Conservation (phyloP, 2,888 invertebrate genomes). For the Tridacna crocea region DNA sequence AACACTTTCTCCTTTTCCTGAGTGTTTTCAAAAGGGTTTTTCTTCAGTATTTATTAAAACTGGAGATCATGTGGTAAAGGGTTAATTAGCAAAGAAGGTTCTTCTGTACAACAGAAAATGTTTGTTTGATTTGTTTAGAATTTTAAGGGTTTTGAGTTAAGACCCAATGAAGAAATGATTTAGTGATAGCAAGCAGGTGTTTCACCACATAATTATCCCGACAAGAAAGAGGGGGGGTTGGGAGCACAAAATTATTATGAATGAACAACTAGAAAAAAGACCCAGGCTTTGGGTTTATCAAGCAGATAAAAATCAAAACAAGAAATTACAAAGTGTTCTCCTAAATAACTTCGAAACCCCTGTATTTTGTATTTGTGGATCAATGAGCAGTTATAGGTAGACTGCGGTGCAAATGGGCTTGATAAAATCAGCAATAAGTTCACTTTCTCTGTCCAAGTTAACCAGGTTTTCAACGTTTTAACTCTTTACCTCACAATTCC, state of each 20-base stretch:
- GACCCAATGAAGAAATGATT: slow-evolving; percentile 21
- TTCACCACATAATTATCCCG: slow-evolving; percentile 10
- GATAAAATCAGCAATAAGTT: slow-evolving; percentile 21
- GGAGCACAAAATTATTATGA: slow-evolving; percentile 16
- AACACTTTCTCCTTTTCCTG: too few species aligned
- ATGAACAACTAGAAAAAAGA: slow-evolving; percentile 5
- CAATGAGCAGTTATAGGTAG: slow-evolving; percentile 6
- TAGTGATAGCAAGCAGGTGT: slow-evolving; percentile 24
- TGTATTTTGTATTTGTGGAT: slow-evolving; percentile 9
- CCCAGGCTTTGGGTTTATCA: slow-evolving; percentile 1
- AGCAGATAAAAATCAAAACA: slow-evolving; percentile 14
- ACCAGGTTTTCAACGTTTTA: neutral
- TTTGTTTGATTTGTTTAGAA: too few species aligned
- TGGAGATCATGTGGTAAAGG: too few species aligned
- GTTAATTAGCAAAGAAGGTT: too few species aligned
- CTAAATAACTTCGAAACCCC: slow-evolving; percentile 5
- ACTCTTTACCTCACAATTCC: neutral
- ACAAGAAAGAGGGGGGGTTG: neutral
- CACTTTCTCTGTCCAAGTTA: slow-evolving; percentile 14
- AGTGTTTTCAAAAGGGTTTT: too few species aligned
- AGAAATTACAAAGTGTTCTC: slow-evolving; percentile 19
- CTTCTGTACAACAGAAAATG: too few species aligned
- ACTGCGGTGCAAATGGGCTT: neutral
- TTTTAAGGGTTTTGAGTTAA: neutral
- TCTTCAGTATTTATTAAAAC: too few species aligned